Base-by-base conservation (phyloP, 2,888 invertebrate genomes). In the Drosophila quinaria region DNA sequence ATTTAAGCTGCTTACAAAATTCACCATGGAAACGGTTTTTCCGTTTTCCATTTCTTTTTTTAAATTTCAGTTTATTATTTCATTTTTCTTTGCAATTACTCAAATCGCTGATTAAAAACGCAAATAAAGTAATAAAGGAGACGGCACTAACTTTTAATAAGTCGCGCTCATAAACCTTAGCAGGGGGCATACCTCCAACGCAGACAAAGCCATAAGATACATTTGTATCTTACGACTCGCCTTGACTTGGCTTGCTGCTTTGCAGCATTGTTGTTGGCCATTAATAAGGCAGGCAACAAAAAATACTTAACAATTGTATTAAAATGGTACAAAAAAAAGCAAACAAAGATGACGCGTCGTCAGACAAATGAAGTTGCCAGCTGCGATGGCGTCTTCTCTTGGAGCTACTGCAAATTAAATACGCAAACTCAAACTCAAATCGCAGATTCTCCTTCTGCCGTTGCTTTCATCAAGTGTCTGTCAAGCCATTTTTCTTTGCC, bases 271-370 rank as follows among this genome's bases (percentile, higher is more conserved):
- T 71, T 78, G 73, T 80, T 85, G 90, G 80, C 86, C 78, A 88
- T 86, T 89, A 85, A 85, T 87, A 89, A 89, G 77, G 44, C 86
- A 54, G 59, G 70, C 73, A 46, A 54, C 47, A 50, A 62, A 62
- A 22, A 64, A 66, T 51, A 56, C 66, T 72, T 70, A 85, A 78
- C 86, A 86, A 86, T 90, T 88, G 86, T 80, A 90, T 89, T 90
- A 88, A 56, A 89, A 85, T 74, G 80, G 17, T 29, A 8, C n/a
- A 41, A 54, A 75, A 84, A 70, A 78, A 69, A 29, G 1, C 25
- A 29, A 76, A 74, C 79, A 74, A 61, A 50, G 61, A 69, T 54
- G 63, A 47, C 49, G 37, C 46, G 67, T 29, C 69, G 31, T 15
- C 72, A 72, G 72, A 76, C 80, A 76, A 76, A 76, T 76, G 59